Percentiles rank a stretch among this genome's conserved stretches.
phyloP scores from a whole-genome alignment of 2,888 invertebrate genomes.

The Idaea dimidiata region DNA sequence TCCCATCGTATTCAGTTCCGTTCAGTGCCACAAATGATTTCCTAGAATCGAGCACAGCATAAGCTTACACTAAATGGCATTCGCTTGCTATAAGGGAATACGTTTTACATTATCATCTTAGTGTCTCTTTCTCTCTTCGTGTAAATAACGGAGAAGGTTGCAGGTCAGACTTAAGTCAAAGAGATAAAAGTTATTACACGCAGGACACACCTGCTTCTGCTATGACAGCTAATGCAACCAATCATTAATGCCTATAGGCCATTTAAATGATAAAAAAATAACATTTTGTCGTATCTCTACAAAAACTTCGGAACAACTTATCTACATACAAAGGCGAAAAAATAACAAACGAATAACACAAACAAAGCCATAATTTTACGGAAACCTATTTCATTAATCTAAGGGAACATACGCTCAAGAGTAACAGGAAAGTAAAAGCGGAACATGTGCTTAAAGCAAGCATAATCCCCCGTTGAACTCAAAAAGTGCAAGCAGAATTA shows the following conservation, averaged over 20 bases:
- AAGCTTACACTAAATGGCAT: not conserved
- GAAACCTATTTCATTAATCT: not conserved
- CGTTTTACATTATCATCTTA: too few species aligned
- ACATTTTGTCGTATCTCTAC: not conserved
- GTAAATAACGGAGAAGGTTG: too few species aligned
- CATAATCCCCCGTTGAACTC: conserved; percentile 7
- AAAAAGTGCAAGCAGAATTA: conserved; percentile 32
- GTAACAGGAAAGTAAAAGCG: conserved; percentile 4
- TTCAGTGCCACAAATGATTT: conserved; percentile 4
- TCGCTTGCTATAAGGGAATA: too few species aligned
- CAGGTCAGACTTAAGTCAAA: too few species aligned
- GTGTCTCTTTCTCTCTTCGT: too few species aligned
- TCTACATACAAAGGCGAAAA: not conserved
- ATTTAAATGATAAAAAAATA: not conserved
- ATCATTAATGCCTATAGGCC: not conserved
- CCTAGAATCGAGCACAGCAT: not conserved
- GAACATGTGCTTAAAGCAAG: not conserved
- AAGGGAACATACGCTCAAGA: not conserved
- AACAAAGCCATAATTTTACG: not conserved
- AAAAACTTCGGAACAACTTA: not conserved
- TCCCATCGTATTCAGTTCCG: not conserved
- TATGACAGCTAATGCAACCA: not conserved
- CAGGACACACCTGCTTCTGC: not conserved
- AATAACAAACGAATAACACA: conserved; percentile 4
- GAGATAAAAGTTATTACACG: not conserved